A percentile compares a stretch with the other conserved stretches of the same genome.
These are phyloP conservation scores for Xiphophorus maculatus DNA, from an alignment of 2,113 vertebrate species.

Conservation along the genomic window DNA sequence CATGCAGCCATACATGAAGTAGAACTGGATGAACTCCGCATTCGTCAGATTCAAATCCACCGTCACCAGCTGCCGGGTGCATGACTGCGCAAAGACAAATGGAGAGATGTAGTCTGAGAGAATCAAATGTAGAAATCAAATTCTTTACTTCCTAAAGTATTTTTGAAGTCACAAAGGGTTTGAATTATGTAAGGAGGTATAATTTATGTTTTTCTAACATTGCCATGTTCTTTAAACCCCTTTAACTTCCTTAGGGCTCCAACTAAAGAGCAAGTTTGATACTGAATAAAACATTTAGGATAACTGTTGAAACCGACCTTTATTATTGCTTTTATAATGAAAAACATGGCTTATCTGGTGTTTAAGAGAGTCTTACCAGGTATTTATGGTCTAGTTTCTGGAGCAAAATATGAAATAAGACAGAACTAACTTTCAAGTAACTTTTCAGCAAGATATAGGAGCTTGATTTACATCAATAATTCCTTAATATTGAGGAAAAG, in stretches of 20 bases:
- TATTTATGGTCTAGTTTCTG: no score
- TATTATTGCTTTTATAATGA: no score
- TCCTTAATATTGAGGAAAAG: no score
- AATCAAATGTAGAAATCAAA: neutral
- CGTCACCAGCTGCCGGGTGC: constrained; percentile 92
- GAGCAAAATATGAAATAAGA: no score
- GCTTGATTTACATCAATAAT: no score
- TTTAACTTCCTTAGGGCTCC: neutral
- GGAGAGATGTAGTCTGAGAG: neutral
- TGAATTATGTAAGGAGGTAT: neutral
- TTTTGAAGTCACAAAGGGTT: neutral
- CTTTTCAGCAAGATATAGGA: no score
- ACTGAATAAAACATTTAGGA: no score
- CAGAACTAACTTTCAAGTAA: no score
- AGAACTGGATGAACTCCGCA: constrained; percentile 98
- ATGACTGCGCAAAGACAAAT: constrained; percentile 79
- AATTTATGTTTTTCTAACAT: neutral
- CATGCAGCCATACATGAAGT: constrained; percentile 99
- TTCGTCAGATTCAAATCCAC: constrained; percentile 95
- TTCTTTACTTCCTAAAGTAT: neutral
- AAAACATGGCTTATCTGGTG: no score
- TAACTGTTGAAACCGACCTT: no score
- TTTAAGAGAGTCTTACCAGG: no score
- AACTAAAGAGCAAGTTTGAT: no score
- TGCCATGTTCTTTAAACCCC: neutral